Evolutionary conservation across 2,888 invertebrate species (phyloP).

Genomic region (Amaurobius ferox): DNA sequence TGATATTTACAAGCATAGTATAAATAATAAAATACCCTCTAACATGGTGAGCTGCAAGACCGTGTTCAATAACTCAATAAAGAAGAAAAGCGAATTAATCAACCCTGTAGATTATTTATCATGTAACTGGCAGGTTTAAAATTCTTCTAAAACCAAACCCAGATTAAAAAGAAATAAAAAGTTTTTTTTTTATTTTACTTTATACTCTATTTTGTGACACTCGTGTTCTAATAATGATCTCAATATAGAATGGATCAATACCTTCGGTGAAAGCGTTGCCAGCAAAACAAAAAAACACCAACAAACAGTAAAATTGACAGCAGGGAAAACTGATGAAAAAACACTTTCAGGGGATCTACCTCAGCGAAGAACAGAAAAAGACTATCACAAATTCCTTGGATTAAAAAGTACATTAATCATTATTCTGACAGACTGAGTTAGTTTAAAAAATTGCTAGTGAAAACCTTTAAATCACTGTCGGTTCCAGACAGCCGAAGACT

Average conservation of each 20-base stretch:
- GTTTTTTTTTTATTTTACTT: background rate
- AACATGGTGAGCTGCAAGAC: no score
- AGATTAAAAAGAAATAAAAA: background rate
- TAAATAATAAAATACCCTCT: no score
- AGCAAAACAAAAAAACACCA: background rate
- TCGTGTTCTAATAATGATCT: background rate
- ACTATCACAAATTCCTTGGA: background rate
- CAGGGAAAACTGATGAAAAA: background rate
- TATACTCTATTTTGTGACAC: background rate
- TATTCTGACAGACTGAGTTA: background rate
- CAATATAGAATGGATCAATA: background rate
- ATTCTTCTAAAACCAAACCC: background rate
- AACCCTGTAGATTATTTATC: background rate
- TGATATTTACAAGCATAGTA: no score
- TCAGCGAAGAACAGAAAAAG: background rate
- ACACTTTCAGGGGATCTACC: background rate
- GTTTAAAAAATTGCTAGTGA: background rate
- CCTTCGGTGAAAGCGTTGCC: background rate
- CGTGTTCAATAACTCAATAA: background rate
- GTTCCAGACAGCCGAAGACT: background rate
- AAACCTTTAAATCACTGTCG: conserved; percentile 1
- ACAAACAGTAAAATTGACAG: conserved; percentile 4
- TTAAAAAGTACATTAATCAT: conserved; percentile 16
- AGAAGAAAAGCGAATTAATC: background rate
- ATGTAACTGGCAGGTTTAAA: background rate